These are phyloP conservation scores for Reinhardtius hippoglossoides DNA, from an alignment of 2,113 vertebrate genomes.

Conservation along the genomic window DNA sequence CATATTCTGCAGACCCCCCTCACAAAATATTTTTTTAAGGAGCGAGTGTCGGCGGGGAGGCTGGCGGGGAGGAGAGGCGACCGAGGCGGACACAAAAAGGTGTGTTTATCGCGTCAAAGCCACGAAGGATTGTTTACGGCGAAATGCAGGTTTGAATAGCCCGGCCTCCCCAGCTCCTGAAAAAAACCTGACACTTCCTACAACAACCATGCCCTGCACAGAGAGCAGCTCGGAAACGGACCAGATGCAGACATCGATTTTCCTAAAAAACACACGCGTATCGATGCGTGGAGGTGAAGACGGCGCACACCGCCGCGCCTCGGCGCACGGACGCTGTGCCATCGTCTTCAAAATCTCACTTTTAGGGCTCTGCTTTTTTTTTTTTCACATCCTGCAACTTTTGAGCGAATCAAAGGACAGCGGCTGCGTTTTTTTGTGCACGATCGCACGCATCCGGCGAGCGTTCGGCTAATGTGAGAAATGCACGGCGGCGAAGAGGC, in stretches of 20 bases:
- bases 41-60: slow-evolving; percentile 46
- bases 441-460: neutral
- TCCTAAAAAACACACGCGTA: neutral
- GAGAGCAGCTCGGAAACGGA: slow-evolving; percentile 67
- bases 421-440: slow-evolving; percentile 38
- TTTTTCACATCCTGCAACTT: slow-evolving; percentile 79
- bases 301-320: slow-evolving; percentile 8
- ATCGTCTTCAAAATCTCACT: slow-evolving; percentile 61
- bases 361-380: slow-evolving; percentile 51
- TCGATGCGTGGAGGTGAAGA: neutral
- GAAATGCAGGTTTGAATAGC: slow-evolving; percentile 91
- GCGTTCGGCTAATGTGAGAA: neutral
- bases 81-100: slow-evolving; percentile 65
- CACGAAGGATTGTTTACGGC: slow-evolving; percentile 90
- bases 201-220: slow-evolving; percentile 82
- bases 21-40: slow-evolving; percentile 67
- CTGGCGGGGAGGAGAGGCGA: slow-evolving; percentile 30
- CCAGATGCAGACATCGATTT: slow-evolving; percentile 46
- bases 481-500: slow-evolving; percentile 42
- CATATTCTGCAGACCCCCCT: slow-evolving; percentile 94
- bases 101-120: slow-evolving; percentile 86
- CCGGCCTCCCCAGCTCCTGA: slow-evolving; percentile 86
- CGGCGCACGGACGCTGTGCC: slow-evolving; percentile 37
- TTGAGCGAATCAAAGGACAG: slow-evolving; percentile 75
- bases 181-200: slow-evolving; percentile 88